Evolutionary conservation across 2,113 vertebrate species (phyloP), one percentile per base, ranked within the genome.

Genomic region (Chaenocephalus aceratus): DNA sequence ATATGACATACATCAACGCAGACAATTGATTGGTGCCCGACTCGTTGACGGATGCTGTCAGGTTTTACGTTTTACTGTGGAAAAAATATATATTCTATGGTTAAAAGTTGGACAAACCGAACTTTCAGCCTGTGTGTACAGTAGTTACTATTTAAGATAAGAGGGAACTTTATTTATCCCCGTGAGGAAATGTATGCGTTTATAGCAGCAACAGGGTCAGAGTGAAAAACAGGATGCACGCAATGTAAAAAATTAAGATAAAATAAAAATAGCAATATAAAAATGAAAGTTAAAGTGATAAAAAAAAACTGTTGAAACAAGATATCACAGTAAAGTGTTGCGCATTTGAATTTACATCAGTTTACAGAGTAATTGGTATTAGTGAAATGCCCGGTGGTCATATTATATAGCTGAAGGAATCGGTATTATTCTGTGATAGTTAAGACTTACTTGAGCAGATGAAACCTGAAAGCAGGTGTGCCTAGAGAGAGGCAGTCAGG

Each of bases 381-480:
- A 49, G 23, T 44, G 54, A 66, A 82, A 72, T 59, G 45, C 78
- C 54, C 65, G 53, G 65, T 30, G 53, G 53, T 56, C 13, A 5
- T 54, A n/a, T 53, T 51, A 21, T 54, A 21, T 51, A 70, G 26
- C 57, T 41, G 30, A 30, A 30, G 30, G 30, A 30, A 30, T 30
- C 4, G 30, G 30, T 30, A 30, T 30, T 30, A 30, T 30, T 30
- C 30, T 30, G 30, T 30, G 30, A 30, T 30, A 30, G 70, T 34
- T 0, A 69, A 65, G 23, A 61, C 16, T 66, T 36, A 72, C 54
- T 84, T 82, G 58, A 84, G 34, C 48, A 26, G 63, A 82, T 82
- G n/a, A 46, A 57, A 77, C 72, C 59, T 53, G 41, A 64, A 64
- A 10, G 26, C 74, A 73, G 80, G 64, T 86, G 77, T 77, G 45